Evolutionary conservation across 2,113 vertebrate species (phyloP), one percentile per base, ranked within the genome.

Genomic region (Onychorhynchus coronatus): DNA sequence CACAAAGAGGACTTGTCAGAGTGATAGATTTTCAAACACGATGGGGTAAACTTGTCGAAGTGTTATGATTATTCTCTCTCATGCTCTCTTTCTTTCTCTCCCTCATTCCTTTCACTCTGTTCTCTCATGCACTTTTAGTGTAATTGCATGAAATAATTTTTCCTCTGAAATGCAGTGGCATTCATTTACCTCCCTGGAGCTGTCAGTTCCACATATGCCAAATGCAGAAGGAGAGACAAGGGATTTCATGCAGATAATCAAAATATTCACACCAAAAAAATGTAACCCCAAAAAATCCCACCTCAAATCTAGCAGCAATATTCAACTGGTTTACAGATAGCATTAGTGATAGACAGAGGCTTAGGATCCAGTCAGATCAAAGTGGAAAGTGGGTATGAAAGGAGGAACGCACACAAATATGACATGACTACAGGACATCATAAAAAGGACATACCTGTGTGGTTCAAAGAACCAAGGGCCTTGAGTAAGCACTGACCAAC

Each of bases 91-190:
- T 88, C 91, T 78, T 91, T 89, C 20, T 84, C 58, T 71, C 41
- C 56, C 88, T 95, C 52, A 10, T 89, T 92, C 70, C 70, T 96
- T 91, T 95, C 95, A 84, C 12, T 49, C 93, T 68, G 59, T 89
- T 95, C 85, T 88, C 73, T 88, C 78, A 88, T 49, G 50, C 59
- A 95, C 88, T 97, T 96, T 96, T 84, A 91, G 82, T 91, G 96
- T 91, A 97, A 97, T 79, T 97, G 95, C 97, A 94, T 66, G 75
- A 96, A 97, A 97, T 95, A 93, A 94, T 96, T 95, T 93, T 83
- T 95, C 75, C 82, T 97, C 92, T 97, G 83, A 96, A 96, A 97
- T 93, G 93, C 84, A 90, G 81, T 63, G 23, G 94, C 79, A 91
- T 93, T 94, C 83, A 85, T 96, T 74, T 95, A 93, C 62, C 74